Evolutionary conservation across 2,888 invertebrate species (phyloP), one percentile per base, ranked within the genome.

Genomic region (Biston stratarius): DNA sequence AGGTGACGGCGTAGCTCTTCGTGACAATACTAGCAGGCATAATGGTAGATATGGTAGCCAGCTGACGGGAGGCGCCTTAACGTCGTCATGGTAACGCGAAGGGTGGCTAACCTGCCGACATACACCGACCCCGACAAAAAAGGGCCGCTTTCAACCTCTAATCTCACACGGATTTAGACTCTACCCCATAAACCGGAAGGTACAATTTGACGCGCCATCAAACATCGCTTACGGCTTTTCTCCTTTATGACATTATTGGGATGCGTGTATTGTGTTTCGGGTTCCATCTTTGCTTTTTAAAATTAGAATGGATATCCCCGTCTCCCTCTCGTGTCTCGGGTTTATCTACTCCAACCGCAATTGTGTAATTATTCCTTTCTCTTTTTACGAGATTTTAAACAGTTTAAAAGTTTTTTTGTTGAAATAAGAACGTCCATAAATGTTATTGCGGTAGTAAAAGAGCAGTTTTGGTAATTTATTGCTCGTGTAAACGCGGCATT

Each of bases 271-370:
- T 89, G 90, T 92, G 86, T 90, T 92, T 93, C 84, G 91, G 93
- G 91, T 89, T 92, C 93, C 93, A 94, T 94, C 93, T 94, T 94
- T 93, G 88, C 91, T 92, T 93, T 93, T 93, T 93, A 90, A 92
- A 92, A 89, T 92, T 92, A 92, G 92, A 91, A 89, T 88, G 77
- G 81, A 73, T 85, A 77, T 83, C 70, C 77, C 83, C 81, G 71
- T 92, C 91, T 87, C 90, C 68, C 80, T 93, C 86, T 72, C 69
- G 58, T 83, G 40, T 79, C 73, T 70, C 72, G 56, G 69, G 48
- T 63, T 75, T 76, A 77, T 78, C 77, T 74, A 73, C 75, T 87
- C 84, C 86, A 88, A 90, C 90, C 90, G 81, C 90, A 87, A 81
- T 86, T 82, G 81, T 86, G 82, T 89, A 89, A 91, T 92, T 88